phyloP scores from a whole-genome alignment of 2,888 invertebrate genomes.

The Callosobruchus maculatus region DNA sequence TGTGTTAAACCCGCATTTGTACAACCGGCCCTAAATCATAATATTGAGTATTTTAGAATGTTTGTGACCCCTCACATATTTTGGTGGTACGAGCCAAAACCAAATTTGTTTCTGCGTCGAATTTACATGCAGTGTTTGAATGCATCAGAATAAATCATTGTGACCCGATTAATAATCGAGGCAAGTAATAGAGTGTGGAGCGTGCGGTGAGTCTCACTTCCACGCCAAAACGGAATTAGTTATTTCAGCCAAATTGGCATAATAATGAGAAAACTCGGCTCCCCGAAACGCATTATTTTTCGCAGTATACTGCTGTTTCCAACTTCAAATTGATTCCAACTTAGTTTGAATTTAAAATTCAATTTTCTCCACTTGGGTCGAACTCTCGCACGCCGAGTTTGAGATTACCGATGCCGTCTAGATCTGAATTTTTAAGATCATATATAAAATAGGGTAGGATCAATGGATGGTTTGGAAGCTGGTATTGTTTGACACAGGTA shows the following conservation, averaged over 20 bases:
- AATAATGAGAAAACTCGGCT: neutral
- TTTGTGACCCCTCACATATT: no score
- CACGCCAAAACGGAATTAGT: neutral
- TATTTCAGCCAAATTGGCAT: neutral
- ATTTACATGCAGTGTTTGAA: no score
- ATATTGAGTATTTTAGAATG: no score
- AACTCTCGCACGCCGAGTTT: neutral
- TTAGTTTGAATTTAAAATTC: neutral
- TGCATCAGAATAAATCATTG: neutral
- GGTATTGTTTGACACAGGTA: no score
- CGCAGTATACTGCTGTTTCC: neutral
- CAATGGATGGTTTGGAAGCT: no score
- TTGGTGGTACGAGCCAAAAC: no score
- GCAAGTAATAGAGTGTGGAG: neutral
- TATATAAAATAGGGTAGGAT: neutral
- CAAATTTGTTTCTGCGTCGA: no score
- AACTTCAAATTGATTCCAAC: neutral
- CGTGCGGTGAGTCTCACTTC: neutral
- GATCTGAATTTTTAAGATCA: neutral
- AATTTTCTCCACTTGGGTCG: neutral
- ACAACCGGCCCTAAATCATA: no score
- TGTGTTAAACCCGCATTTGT: no score
- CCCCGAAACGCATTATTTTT: neutral
- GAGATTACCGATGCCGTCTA: neutral
- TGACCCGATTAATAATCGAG: neutral